phyloP scores from a whole-genome alignment of 2,113 vertebrate species.

The Myiopsitta monachus region DNA sequence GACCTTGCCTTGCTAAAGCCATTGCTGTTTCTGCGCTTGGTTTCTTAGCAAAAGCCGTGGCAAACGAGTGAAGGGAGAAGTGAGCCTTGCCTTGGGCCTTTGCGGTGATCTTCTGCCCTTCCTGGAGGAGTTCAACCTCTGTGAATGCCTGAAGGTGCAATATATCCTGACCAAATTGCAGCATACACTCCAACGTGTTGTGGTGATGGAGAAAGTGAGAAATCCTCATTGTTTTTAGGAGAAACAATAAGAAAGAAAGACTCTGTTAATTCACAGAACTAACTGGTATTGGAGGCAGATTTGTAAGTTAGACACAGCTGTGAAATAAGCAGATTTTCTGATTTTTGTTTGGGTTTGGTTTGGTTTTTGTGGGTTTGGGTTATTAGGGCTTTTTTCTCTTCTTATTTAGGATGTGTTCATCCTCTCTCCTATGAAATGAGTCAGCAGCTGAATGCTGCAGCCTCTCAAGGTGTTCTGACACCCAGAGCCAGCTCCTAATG shows the following conservation, averaged over 20 bases:
- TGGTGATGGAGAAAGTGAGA: background rate
- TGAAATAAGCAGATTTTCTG: background rate
- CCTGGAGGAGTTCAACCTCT: background rate
- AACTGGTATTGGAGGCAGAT: too few relatives aligned
- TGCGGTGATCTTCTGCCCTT: too few relatives aligned
- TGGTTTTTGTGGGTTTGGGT: background rate
- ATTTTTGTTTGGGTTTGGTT: background rate
- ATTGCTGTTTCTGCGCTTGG: background rate
- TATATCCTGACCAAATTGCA: background rate
- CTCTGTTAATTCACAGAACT: background rate
- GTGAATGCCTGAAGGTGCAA: background rate
- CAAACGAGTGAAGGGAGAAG: background rate
- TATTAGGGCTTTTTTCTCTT: rapidly evolving
- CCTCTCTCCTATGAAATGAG: too few relatives aligned
- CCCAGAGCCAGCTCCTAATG: rapidly evolving
- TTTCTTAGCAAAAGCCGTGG: background rate
- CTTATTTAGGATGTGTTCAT: background rate
- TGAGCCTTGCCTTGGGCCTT: rapidly evolving
- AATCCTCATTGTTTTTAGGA: rapidly evolving
- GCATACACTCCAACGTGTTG: rapidly evolving
- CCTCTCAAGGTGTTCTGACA: background rate
- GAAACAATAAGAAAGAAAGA: background rate
- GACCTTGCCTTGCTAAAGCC: rapidly evolving
- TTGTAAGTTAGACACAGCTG: background rate
- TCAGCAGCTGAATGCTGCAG: background rate